Evolutionary conservation across 2,888 invertebrate genomes (phyloP).

Genomic region (Monopis laevigella): DNA sequence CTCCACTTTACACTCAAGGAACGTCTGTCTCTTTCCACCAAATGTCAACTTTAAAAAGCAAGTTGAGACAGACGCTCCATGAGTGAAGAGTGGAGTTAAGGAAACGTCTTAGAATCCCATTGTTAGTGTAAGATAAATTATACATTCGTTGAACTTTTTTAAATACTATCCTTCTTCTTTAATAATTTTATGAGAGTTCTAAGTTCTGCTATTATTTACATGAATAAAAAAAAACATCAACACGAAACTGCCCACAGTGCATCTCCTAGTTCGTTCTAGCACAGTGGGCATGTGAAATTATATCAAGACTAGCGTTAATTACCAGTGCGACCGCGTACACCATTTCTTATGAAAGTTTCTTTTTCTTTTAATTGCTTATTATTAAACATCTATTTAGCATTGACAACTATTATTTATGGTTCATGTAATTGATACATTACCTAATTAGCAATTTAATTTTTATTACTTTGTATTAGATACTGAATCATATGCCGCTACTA

Average conservation of each 20-base stretch:
- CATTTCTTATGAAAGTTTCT: conserved; percentile 4
- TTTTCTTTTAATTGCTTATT: conserved; percentile 6
- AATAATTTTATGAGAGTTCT: not conserved
- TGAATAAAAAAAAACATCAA: conserved; percentile 15
- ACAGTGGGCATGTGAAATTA: conserved; percentile 52
- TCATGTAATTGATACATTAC: too few species aligned
- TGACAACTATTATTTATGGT: too few species aligned
- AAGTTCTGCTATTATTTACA: not conserved
- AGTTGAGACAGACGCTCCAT: too few species aligned
- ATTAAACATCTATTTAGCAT: not conserved
- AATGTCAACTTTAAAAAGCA: too few species aligned
- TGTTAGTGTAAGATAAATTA: too few species aligned
- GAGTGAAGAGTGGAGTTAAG: too few species aligned
- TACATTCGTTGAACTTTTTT: too few species aligned
- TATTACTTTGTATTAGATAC: too few species aligned
- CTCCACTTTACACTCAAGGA: too few species aligned
- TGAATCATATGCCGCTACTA: not conserved
- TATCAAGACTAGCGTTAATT: conserved; percentile 28
- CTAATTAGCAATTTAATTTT: too few species aligned
- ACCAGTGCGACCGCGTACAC: conserved; percentile 20
- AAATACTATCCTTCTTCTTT: not conserved
- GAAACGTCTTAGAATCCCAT: too few species aligned
- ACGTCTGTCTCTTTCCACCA: too few species aligned
- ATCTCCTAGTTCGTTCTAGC: conserved; percentile 47
- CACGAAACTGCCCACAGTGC: conserved; percentile 26